These are phyloP conservation scores for Aphaenogaster ashmeadi DNA, from an alignment of 1,140 invertebrate genomes.

Conservation along the genomic window DNA sequence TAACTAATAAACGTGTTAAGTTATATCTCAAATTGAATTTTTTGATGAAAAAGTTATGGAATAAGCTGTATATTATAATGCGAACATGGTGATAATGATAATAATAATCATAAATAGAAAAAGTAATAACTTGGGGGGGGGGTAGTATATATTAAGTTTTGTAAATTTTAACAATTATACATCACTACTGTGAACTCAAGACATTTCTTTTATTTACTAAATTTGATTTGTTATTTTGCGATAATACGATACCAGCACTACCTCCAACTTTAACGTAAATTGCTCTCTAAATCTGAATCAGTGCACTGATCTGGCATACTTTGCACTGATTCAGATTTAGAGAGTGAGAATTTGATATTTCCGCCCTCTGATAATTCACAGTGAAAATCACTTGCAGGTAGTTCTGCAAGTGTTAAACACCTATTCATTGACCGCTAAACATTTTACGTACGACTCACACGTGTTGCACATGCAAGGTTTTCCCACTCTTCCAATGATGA, in stretches of 20 bases:
- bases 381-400: neutral
- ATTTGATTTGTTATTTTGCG: too few species aligned
- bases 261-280: too few species aligned
- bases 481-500: slow-evolving; percentile 13
- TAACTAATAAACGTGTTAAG: neutral
- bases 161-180: neutral
- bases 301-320: too few species aligned
- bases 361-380: neutral
- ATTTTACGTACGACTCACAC: slow-evolving; percentile 22
- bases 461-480: neutral
- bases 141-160: neutral
- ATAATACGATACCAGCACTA: too few species aligned
- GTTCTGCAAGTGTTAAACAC: slow-evolving; percentile 64
- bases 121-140: neutral
- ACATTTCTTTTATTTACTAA: too few species aligned
- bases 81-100: neutral
- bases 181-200: neutral
- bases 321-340: too few species aligned
- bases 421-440: slow-evolving; percentile 49
- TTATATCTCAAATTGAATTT: neutral
- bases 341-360: slow-evolving; percentile 12
- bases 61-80: neutral
- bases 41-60: neutral
- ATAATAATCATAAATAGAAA: neutral
- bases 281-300: too few species aligned